Evolutionary conservation across 1,140 invertebrate genomes (phyloP).

Genomic region (Batillaria attramentaria): DNA sequence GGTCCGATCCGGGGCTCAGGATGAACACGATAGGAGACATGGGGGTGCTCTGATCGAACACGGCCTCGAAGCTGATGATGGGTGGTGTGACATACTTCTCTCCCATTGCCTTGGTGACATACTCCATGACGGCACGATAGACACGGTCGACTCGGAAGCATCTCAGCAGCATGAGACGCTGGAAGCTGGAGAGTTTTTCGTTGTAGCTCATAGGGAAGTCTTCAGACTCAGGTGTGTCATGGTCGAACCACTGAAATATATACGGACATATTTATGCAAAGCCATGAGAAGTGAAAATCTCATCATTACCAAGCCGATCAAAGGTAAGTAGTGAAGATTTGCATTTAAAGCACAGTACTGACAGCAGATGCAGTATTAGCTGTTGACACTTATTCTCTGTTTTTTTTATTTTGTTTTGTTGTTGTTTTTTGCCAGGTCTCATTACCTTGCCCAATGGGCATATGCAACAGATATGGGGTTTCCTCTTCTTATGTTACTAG

Average conservation of each 20-base stretch:
- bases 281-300: too few relatives aligned
- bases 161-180: constrained; percentile 85
- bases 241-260: constrained; percentile 83
- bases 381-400: too few relatives aligned
- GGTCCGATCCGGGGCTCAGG: constrained; percentile 89
- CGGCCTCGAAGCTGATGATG: constrained; percentile 84
- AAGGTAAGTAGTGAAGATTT: too few relatives aligned
- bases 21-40: constrained; percentile 89
- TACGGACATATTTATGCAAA: not conserved
- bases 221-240: constrained; percentile 82
- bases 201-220: constrained; percentile 81
- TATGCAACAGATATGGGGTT: too few relatives aligned
- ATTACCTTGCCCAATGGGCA: too few relatives aligned
- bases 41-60: constrained; percentile 86
- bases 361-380: too few relatives aligned
- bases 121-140: constrained; percentile 85
- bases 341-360: too few relatives aligned
- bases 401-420: too few relatives aligned
- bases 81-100: constrained; percentile 89
- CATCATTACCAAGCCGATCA: not conserved
- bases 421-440: too few relatives aligned
- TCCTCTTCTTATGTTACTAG: too few relatives aligned
- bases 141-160: constrained; percentile 90
- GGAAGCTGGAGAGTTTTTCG: constrained; percentile 77
- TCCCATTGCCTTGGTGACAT: constrained; percentile 85